These are phyloP conservation scores for Ooceraea biroi DNA, from an alignment of 1,140 invertebrate species.

Conservation along the genomic window DNA sequence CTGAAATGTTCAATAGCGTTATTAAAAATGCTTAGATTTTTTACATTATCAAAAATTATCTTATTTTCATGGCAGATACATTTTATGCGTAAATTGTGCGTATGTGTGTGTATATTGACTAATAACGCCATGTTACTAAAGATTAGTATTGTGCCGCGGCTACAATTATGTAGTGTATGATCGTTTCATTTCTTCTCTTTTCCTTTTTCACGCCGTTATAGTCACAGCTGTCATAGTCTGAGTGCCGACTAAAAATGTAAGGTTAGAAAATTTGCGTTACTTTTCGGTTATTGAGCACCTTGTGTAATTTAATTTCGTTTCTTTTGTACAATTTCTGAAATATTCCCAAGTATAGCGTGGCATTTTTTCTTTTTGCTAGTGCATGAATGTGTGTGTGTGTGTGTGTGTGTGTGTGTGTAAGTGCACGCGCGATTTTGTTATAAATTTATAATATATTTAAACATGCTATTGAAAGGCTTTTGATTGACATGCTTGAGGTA, in stretches of 20 bases:
- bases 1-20: neutral
- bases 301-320: neutral
- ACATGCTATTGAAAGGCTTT: neutral
- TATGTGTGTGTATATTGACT: neutral
- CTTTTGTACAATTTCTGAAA: neutral
- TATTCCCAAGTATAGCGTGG: no score
- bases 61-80: neutral
- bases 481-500: neutral
- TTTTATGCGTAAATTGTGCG: neutral
- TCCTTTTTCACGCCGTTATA: neutral
- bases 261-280: neutral
- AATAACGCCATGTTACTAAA: slow-evolving; percentile 34
- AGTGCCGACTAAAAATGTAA: neutral
- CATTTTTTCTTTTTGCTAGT: no score
- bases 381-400: no score
- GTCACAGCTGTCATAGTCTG: neutral
- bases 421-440: neutral
- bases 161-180: neutral
- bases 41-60: neutral
- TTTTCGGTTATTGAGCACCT: neutral
- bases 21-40: no score
- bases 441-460: neutral
- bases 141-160: neutral
- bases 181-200: neutral
- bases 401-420: no score